Evolutionary conservation across 2,113 vertebrate genomes (phyloP).

Genomic region (Corythornis cristatus): DNA sequence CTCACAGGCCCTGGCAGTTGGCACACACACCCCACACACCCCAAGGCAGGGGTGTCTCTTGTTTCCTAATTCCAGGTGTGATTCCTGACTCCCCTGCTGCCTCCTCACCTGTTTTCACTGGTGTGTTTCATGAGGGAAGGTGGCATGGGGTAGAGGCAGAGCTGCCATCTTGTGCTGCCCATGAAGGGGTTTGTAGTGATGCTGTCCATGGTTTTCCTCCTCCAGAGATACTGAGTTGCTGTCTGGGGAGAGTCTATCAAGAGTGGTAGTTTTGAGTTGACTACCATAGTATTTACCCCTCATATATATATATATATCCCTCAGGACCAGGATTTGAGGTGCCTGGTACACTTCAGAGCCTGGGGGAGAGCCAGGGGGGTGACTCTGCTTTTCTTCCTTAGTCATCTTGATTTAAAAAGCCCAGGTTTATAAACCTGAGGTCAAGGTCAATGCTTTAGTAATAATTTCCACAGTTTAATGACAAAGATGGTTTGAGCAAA

Average conservation of each 20-base stretch:
- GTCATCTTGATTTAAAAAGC: not conserved
- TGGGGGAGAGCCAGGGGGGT: not conserved
- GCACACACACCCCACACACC: not conserved
- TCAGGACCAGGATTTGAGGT: not conserved
- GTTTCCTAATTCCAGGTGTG: accelerated
- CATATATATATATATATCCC: too few relatives aligned
- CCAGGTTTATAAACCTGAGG: not conserved
- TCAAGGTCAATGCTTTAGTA: not conserved
- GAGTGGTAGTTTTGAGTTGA: not conserved
- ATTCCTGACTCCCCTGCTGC: not conserved
- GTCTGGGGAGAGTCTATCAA: not conserved
- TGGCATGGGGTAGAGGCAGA: not conserved
- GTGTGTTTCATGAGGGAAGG: not conserved
- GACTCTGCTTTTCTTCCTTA: not conserved
- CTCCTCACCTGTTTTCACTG: not conserved
- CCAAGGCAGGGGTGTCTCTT: accelerated
- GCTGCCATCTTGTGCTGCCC: not conserved
- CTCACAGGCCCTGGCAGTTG: too few relatives aligned
- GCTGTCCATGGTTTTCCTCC: not conserved
- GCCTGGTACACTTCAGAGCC: not conserved
- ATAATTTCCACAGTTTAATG: not conserved
- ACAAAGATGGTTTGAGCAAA: not conserved
- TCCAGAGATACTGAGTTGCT: not conserved
- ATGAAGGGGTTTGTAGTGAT: not conserved
- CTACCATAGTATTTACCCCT: accelerated